Base-by-base conservation (phyloP, 2,888 invertebrate genomes). In the Camptogramma bilineatum region DNA sequence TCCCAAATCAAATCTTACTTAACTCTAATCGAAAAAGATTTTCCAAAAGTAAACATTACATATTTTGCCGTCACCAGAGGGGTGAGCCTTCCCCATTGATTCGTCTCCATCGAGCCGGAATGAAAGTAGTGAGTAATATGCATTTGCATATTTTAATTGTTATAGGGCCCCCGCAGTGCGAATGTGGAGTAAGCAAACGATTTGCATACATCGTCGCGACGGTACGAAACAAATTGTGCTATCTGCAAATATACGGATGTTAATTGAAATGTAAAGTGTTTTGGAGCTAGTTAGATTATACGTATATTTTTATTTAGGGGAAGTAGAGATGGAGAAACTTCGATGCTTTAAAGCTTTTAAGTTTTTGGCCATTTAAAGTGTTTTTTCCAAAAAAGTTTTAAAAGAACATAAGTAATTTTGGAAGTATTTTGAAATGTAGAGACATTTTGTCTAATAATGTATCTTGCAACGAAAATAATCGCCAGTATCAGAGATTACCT, bases 91-190 rank as follows among this genome's bases (percentile, higher is more conserved):
- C 84, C 82, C 83, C 78, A 82, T 79, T 80, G 82, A 82, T 85
- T 80, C 79, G 69, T 74, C 79, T 78, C 82, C 85, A 89, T 88
- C 85, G 85, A 81, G 73, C 73, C 74, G 85, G 86, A 88, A 90
- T 88, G 86, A 88, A 91, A 90, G 88, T 91, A 90, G 90, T 91
- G 85, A 84, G 87, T 88, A 86, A 91, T 90, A 88, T 88, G 74
- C 80, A 93, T 93, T 91, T 91, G 87, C 93, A 93, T 92, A 93
- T 93, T 93, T 92, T 93, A 92, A 92, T 92, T 92, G 91, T 92
- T 84, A 86, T 83, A 84, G 81, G 82, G 68, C 74, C 68, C 74
- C 73, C 68, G 77, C 77, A 74, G 83, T 84, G 87, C 80, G 86
- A 90, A 89, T 87, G 83, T 85, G 84, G 83, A 83, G 82, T 86